phyloP scores from a whole-genome alignment of 1,140 invertebrate species.

The Saccostrea cuccullata region DNA sequence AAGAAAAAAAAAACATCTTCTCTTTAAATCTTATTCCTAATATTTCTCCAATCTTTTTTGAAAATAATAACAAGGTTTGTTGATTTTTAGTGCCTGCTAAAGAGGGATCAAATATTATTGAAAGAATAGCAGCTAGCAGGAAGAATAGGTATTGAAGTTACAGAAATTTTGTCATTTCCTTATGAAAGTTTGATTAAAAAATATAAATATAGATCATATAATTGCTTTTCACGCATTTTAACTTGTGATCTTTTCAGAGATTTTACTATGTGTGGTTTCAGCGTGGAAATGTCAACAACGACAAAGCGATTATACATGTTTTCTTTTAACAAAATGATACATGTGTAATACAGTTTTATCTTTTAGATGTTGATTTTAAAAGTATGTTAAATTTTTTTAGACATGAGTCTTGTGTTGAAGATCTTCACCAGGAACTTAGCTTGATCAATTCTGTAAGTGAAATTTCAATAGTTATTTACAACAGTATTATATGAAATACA shows the following conservation, averaged over 20 bases:
- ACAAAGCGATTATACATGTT: too few species aligned
- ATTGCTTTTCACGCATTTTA: too few species aligned
- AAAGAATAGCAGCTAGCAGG: constrained; percentile 72
- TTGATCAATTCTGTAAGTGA: constrained; percentile 72
- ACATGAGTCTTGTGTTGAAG: constrained; percentile 75
- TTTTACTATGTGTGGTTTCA: too few species aligned
- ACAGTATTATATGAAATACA: background rate
- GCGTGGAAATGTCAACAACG: too few species aligned
- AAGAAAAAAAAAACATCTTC: too few species aligned
- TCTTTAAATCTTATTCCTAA: background rate
- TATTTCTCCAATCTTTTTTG: background rate
- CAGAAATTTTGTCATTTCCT: background rate
- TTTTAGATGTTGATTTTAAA: background rate
- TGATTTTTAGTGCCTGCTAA: constrained; percentile 69
- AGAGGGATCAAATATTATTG: constrained; percentile 73
- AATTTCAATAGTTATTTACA: background rate
- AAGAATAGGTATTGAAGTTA: constrained; percentile 66
- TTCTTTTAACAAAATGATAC: background rate
- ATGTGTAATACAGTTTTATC: background rate
- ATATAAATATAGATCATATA: too few species aligned
- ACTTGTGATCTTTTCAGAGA: too few species aligned
- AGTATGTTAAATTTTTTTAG: constrained; percentile 58
- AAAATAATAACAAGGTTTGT: background rate
- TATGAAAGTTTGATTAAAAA: too few species aligned
- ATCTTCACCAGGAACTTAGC: constrained; percentile 75